A percentile compares a stretch with the other conserved stretches of the same genome.
phyloP scores from a whole-genome alignment of 2,888 invertebrate species.

The Tiphia femorata region DNA sequence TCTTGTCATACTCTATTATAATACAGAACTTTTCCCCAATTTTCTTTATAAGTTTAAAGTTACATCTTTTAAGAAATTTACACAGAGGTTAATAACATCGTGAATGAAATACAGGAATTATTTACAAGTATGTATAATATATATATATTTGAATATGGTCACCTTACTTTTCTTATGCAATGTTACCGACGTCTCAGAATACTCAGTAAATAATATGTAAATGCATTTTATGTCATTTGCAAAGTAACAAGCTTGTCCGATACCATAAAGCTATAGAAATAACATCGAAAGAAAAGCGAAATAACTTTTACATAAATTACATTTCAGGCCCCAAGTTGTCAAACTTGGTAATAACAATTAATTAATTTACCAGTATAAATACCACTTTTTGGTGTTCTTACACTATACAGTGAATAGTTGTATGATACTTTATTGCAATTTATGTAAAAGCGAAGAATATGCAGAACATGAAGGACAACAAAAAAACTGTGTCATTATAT shows the following conservation, averaged over 20 bases:
- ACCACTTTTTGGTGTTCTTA: too few species aligned
- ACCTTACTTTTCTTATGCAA: constrained; percentile 33
- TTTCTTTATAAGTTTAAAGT: constrained; percentile 55
- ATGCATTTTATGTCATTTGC: constrained; percentile 53
- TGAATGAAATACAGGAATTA: constrained; percentile 63
- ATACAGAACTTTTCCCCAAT: constrained; percentile 56
- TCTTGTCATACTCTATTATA: constrained; percentile 64
- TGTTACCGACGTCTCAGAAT: constrained; percentile 18
- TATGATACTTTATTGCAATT: constrained; percentile 17
- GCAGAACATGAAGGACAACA: constrained; percentile 3
- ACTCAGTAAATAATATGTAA: constrained; percentile 51
- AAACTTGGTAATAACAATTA: neutral
- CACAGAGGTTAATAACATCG: constrained; percentile 60
- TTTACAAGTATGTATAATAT: constrained; percentile 62
- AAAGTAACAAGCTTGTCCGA: constrained; percentile 38
- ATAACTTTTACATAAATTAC: constrained; percentile 26
- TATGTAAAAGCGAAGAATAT: constrained; percentile 4
- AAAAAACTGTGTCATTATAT: constrained; percentile 26
- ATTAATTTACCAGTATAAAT: too few species aligned
- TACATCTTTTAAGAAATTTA: constrained; percentile 59
- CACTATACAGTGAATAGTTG: constrained; percentile 25
- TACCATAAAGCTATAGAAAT: constrained; percentile 28
- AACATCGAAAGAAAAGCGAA: constrained; percentile 24
- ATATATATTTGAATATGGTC: constrained; percentile 42
- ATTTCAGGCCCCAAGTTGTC: constrained; percentile 18